These are phyloP conservation scores for Oscheius sp. DNA, from an alignment of 2,888 invertebrate species.

Conservation along the genomic window DNA sequence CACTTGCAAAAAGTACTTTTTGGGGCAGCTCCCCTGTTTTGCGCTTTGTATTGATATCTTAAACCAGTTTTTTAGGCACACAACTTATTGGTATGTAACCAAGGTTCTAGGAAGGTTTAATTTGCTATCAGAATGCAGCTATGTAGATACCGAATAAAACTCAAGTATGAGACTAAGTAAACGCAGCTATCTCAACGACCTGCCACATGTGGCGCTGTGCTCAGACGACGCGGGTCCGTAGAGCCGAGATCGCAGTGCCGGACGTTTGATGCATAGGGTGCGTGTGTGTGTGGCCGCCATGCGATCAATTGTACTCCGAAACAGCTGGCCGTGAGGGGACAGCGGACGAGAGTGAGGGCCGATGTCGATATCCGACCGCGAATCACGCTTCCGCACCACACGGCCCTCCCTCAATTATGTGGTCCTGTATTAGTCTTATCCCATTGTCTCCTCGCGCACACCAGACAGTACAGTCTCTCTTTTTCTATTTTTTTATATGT, in stretches of 20 bases:
- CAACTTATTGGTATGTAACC: too few species aligned
- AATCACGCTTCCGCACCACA: constrained; percentile 37
- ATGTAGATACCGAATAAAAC: too few species aligned
- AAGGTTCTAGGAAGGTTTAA: too few species aligned
- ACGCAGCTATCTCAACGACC: too few species aligned
- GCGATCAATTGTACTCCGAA: constrained; percentile 42
- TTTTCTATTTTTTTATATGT: constrained; percentile 7
- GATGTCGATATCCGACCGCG: constrained; percentile 38
- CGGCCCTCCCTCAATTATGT: constrained; percentile 33
- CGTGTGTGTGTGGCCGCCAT: constrained; percentile 32
- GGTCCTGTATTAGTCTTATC: constrained; percentile 26
- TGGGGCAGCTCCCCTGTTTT: too few species aligned
- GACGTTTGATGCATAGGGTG: constrained; percentile 37
- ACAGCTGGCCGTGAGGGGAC: constrained; percentile 39
- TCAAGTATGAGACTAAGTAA: too few species aligned
- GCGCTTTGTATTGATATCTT: too few species aligned
- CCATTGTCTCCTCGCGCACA: constrained; percentile 1
- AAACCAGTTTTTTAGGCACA: too few species aligned
- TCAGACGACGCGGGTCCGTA: too few species aligned
- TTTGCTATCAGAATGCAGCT: too few species aligned
- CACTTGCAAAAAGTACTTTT: too few species aligned
- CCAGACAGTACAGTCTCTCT: background rate
- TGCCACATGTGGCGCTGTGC: too few species aligned
- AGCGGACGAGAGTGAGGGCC: constrained; percentile 29
- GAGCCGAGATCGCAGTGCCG: constrained; percentile 17